Percentiles rank a stretch among this genome's conserved stretches.
Conservation (phyloP, 2,797 vertebrate species). For the Gephyroberyx darwinii region DNA sequence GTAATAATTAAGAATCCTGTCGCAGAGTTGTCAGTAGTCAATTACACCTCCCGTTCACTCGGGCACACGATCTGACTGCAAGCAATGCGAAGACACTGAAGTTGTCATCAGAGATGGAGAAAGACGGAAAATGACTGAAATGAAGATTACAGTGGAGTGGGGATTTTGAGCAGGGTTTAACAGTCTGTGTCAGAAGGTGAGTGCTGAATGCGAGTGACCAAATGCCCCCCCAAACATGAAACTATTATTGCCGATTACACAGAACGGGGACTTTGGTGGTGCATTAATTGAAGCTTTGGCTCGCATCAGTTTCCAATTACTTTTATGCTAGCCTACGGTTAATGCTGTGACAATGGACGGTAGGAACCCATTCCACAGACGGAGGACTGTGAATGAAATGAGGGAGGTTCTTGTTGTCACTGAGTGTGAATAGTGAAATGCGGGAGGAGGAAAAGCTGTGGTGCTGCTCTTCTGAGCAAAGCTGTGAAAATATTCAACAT, state of each 20-base stretch:
- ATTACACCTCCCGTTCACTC: constrained; percentile 82
- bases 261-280: constrained; percentile 81
- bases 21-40: constrained; percentile 83
- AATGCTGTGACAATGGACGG: constrained; percentile 79
- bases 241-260: constrained; percentile 85
- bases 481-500: constrained; percentile 41
- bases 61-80: constrained; percentile 77
- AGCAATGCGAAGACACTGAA: constrained; percentile 75
- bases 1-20: constrained; percentile 86
- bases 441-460: constrained; percentile 52
- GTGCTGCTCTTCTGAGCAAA: constrained; percentile 42
- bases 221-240: constrained; percentile 81
- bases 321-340: constrained; percentile 87
- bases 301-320: constrained; percentile 86
- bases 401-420: constrained; percentile 54
- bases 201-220: constrained; percentile 79
- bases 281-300: constrained; percentile 86
- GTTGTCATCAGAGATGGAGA: constrained; percentile 77
- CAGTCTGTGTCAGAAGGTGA: constrained; percentile 82
- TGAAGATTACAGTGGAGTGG: constrained; percentile 80
- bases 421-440: constrained; percentile 57
- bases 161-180: constrained; percentile 78
- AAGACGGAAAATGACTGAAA: constrained; percentile 79
- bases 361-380: constrained; percentile 68
- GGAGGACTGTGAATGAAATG: constrained; percentile 66